Conservation (phyloP, 53 echinoderm and acorn worm species). For the Echinarachnius parma region DNA sequence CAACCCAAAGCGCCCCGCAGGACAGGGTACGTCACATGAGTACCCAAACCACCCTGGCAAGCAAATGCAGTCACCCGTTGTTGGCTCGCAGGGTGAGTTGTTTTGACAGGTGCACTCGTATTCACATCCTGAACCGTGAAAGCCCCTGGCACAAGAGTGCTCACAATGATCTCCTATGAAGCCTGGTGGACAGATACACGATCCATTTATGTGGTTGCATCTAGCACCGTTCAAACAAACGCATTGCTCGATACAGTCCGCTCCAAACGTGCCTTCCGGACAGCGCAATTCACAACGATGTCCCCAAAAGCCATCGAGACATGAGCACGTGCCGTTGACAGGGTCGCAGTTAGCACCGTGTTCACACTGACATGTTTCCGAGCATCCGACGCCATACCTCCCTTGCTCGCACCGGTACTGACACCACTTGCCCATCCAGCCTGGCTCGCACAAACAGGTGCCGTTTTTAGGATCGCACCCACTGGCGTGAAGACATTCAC, state of each 20-base stretch:
- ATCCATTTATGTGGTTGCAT: constrained; percentile 50
- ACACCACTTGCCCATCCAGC: constrained; percentile 39
- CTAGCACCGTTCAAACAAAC: constrained; percentile 49
- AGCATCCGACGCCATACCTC: constrained; percentile 8
- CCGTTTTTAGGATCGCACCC: constrained; percentile 24
- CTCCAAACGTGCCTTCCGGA: constrained; percentile 40
- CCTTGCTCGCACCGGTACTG: constrained; percentile 38
- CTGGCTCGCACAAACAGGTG: constrained; percentile 11
- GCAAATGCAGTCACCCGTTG: constrained; percentile 57
- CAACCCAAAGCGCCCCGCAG: constrained; percentile 41
- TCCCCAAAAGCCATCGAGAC: constrained; percentile 52
- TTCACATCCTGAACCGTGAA: constrained; percentile 9
- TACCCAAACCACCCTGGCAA: constrained; percentile 55
- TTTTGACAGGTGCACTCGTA: constrained; percentile 24
- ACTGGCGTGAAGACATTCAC: constrained; percentile 35
- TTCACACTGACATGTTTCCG: constrained; percentile 4
- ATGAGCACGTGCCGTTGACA: constrained; percentile 23
- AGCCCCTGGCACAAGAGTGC: constrained; percentile 17
- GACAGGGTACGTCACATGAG: constrained; percentile 48
- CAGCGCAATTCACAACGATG: constrained; percentile 45
- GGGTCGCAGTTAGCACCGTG: constrained; percentile 20
- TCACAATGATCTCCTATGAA: constrained; percentile 46
- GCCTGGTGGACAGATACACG: constrained; percentile 53
- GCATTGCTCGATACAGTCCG: constrained; percentile 38
- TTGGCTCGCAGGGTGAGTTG: constrained; percentile 47